These are phyloP conservation scores for Agrilus planipennis DNA, from an alignment of 1,140 invertebrate genomes.

Conservation along the genomic window DNA sequence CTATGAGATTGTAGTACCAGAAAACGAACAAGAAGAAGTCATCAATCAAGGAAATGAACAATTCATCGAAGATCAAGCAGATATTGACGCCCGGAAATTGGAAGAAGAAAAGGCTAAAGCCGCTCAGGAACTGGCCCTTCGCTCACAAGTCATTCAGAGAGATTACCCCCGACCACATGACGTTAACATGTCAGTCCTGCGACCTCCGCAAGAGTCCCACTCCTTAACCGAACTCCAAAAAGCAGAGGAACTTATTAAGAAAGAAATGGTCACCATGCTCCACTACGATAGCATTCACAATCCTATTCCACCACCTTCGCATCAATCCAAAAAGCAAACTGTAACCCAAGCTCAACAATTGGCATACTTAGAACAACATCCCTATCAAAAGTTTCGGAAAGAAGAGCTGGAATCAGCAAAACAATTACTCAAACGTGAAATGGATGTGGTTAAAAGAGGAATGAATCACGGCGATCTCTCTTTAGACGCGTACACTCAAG, in stretches of 20 bases:
- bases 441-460: conserved; percentile 79
- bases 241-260: conserved; percentile 94
- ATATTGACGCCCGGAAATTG: conserved; percentile 64
- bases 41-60: conserved; percentile 35
- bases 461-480: conserved; percentile 93
- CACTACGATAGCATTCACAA: conserved; percentile 75
- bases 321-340: conserved; percentile 29
- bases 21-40: conserved; percentile 56
- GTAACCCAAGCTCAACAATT: conserved; percentile 56
- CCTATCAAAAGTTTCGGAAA: conserved; percentile 58
- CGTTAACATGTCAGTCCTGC: conserved; percentile 69
- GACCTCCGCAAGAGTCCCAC: conserved; percentile 57
- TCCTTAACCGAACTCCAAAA: conserved; percentile 80
- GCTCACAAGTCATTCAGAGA: conserved; percentile 83
- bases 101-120: conserved; percentile 41
- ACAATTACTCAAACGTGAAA: conserved; percentile 63
- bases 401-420: conserved; percentile 62
- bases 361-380: conserved; percentile 73
- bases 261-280: conserved; percentile 93
- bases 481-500: conserved; percentile 81
- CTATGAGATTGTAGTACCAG: conserved; percentile 95
- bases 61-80: conserved; percentile 76
- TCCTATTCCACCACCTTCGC: conserved; percentile 38
- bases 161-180: conserved; percentile 79
- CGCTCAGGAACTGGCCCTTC: conserved; percentile 57